Evolutionary conservation across 2,113 vertebrate genomes (phyloP), one percentile per base, ranked within the genome.

Genomic region (Thunnus thynnus): DNA sequence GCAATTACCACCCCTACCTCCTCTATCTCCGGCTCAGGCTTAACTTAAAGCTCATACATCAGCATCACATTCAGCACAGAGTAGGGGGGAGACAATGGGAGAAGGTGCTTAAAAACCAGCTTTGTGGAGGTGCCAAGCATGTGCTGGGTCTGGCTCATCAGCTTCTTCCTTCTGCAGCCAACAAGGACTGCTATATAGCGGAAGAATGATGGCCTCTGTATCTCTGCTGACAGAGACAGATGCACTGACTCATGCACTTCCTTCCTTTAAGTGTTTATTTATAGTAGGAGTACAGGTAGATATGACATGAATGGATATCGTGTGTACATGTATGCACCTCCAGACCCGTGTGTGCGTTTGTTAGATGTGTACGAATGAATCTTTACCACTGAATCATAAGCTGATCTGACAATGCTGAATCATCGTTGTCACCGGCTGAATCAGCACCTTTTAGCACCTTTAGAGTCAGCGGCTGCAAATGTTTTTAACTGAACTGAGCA

Each of bases 191-290:
- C 22, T 69, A 82, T 52, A 88, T 78, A 80, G 80, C 54, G 51
- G 61, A 22, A 25, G 65, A 80, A 60, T 3, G 64, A 69, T 71
- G 72, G 64, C 50, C 46, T 65, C 47, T 70, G 46, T 30, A 32
- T 80, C 60, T 41, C 10, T 58, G 70, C 74, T 71, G 73, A 75
- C 86, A 83, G 30, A 75, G 71, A 55, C 68, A 58, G 25, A 76
- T 57, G 36, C 76, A 47, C 48, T 16, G 41, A 82, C 58, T 80
- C 22, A 7, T 44, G 62, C 78, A 78, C 36, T 41, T 41, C 36
- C 36, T 10, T 9, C 36, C 9, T 41, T 41, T 9, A 41, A 41
- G 36, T 9, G 36, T 41, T 41, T 41, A 6, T 41, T 10, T 41
- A 41, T 41, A 9, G 36, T 20, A 20, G 2, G 36, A 41, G 6